Percentiles rank a stretch among this genome's conserved stretches.
phyloP scores from a whole-genome alignment of 2,113 vertebrate genomes.

The Gallinago media region DNA sequence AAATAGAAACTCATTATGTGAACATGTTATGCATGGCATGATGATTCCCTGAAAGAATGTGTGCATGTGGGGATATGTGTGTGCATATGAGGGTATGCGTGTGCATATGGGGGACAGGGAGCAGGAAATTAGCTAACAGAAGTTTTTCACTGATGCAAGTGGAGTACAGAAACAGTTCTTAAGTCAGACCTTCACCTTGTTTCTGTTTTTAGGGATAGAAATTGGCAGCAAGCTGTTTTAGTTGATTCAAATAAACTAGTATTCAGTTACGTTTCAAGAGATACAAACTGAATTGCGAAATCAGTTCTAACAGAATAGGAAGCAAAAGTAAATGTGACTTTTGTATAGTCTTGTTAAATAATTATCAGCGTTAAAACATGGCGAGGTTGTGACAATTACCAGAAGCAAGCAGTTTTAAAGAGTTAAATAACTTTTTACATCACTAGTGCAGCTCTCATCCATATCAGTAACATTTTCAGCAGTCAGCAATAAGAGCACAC shows the following conservation, averaged over 20 bases:
- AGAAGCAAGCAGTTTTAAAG: not conserved
- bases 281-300: not conserved
- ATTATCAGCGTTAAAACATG: not conserved
- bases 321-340: not conserved
- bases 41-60: not conserved
- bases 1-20: not conserved
- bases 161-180: not conserved
- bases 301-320: not conserved
- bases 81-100: too few species aligned
- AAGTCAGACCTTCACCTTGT: not conserved
- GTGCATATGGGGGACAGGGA: accelerated
- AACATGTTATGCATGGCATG: not conserved
- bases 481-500: constrained; percentile 56
- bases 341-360: not conserved
- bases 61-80: too few species aligned
- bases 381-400: not conserved
- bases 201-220: not conserved
- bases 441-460: not conserved
- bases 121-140: not conserved
- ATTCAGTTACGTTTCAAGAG: not conserved
- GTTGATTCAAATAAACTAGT: not conserved
- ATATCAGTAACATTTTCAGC: not conserved
- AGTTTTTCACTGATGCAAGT: not conserved
- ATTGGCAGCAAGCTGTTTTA: not conserved
- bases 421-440: not conserved